These are phyloP conservation scores for Dasyprocta punctata DNA, from an alignment of 2,113 vertebrate genomes.

Conservation along the genomic window DNA sequence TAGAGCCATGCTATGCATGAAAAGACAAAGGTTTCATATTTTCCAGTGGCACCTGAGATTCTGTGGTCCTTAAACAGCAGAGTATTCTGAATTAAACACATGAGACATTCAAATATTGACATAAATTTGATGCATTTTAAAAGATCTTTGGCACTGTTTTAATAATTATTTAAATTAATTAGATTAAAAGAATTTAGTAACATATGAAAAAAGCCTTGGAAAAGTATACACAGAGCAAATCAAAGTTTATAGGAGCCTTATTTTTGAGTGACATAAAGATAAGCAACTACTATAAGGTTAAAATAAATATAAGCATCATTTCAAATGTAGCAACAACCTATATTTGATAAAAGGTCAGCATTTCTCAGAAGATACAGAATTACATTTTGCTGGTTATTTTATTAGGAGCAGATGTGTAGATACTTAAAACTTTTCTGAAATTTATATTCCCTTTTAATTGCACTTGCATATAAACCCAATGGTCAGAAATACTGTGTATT, in stretches of 20 bases:
- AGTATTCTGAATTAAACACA: not conserved
- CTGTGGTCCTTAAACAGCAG: not conserved
- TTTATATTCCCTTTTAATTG: not conserved
- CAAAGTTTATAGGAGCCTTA: not conserved
- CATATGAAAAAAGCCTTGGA: not conserved
- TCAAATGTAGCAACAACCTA: constrained; percentile 16
- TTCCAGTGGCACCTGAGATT: constrained; percentile 48
- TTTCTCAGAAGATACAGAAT: not conserved
- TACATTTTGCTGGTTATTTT: not conserved
- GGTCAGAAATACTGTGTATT: constrained; percentile 7
- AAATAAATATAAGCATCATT: constrained; percentile 24
- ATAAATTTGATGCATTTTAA: not conserved
- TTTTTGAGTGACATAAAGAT: constrained; percentile 18
- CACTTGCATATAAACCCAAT: constrained; percentile 3
- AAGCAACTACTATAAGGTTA: constrained; percentile 7
- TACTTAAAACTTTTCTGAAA: constrained; percentile 10
- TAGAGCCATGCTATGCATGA: constrained; percentile 57
- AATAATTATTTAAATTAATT: constrained; percentile 27
- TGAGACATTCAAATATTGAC: not conserved
- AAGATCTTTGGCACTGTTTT: not conserved
- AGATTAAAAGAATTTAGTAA: constrained; percentile 42
- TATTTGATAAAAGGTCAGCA: not conserved
- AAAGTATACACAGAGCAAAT: not conserved
- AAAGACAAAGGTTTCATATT: constrained; percentile 67
- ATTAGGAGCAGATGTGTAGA: constrained; percentile 1